These are phyloP conservation scores for Cisticola juncidis DNA, from an alignment of 2,113 vertebrate species.

Conservation along the genomic window DNA sequence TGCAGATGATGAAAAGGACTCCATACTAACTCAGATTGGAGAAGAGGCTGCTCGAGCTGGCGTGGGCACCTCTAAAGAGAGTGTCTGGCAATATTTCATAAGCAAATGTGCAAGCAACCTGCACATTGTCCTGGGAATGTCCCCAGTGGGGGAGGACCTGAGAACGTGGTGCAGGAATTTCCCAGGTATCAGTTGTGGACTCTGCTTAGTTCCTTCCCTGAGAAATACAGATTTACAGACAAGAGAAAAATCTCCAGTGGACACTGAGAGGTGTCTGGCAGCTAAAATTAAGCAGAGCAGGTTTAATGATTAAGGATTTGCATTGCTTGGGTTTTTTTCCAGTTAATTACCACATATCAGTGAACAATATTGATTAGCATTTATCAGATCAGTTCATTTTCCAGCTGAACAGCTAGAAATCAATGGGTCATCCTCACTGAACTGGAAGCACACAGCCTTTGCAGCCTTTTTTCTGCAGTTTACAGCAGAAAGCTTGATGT, in stretches of 20 bases:
- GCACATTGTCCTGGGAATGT: slow-evolving; percentile 93
- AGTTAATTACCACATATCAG: slow-evolving; percentile 1
- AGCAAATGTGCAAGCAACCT: slow-evolving; percentile 92
- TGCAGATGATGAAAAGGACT: slow-evolving; percentile 90
- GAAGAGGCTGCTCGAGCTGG: slow-evolving; percentile 85
- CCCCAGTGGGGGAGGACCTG: slow-evolving; percentile 88
- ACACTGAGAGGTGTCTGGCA: not conserved
- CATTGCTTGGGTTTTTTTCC: not conserved
- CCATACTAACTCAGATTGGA: slow-evolving; percentile 80
- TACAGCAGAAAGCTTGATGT: not conserved
- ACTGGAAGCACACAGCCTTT: not conserved
- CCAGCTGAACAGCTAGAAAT: slow-evolving; percentile 5
- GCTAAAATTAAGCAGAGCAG: not conserved
- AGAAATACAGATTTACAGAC: not conserved
- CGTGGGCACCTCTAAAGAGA: slow-evolving; percentile 83
- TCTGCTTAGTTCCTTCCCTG: not conserved
- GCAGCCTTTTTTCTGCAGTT: not conserved
- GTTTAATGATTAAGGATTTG: not conserved
- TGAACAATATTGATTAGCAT: slow-evolving; percentile 24
- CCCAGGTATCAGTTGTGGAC: slow-evolving; percentile 78
- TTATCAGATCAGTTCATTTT: slow-evolving; percentile 44
- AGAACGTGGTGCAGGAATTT: slow-evolving; percentile 94
- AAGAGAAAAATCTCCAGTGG: not conserved
- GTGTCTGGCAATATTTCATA: slow-evolving; percentile 92
- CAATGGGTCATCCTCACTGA: not conserved